Percentiles rank a stretch among this genome's conserved stretches.
Conservation (phyloP, 2,113 vertebrate genomes). For the Caracal caracal region DNA sequence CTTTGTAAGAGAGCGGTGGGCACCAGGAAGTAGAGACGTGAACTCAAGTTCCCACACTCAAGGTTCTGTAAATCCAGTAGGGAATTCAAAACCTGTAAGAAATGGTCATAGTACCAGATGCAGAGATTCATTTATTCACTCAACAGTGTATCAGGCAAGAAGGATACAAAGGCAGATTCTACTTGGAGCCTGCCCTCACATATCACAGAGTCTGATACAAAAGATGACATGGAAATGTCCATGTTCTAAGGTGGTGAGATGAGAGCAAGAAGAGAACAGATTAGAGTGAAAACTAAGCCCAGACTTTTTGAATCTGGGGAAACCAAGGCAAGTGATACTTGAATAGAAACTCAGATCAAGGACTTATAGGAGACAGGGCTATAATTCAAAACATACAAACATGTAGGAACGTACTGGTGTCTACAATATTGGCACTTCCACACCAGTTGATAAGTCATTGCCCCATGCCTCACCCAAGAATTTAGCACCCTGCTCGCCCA, state of each 20-base stretch:
- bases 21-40: neutral
- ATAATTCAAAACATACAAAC: neutral
- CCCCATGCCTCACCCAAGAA: neutral
- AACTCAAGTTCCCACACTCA: neutral
- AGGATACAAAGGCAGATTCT: neutral
- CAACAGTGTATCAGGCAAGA: too few species aligned
- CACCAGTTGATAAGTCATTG: neutral
- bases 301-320: neutral
- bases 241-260: neutral
- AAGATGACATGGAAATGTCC: neutral
- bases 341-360: neutral
- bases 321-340: neutral
- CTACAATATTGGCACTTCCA: neutral
- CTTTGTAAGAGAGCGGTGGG: neutral
- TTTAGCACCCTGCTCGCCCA: accelerated
- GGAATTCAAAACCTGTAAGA: neutral
- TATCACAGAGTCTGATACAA: neutral
- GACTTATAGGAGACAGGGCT: neutral
- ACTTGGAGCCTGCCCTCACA: neutral
- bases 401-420: neutral
- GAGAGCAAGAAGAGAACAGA: neutral
- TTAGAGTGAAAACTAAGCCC: neutral
- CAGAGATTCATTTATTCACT: neutral
- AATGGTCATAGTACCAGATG: neutral
- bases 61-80: neutral